A percentile compares a stretch with the other conserved stretches of the same genome.
Evolutionary conservation across 2,888 invertebrate species (phyloP).

Genomic region (Boloria selene): DNA sequence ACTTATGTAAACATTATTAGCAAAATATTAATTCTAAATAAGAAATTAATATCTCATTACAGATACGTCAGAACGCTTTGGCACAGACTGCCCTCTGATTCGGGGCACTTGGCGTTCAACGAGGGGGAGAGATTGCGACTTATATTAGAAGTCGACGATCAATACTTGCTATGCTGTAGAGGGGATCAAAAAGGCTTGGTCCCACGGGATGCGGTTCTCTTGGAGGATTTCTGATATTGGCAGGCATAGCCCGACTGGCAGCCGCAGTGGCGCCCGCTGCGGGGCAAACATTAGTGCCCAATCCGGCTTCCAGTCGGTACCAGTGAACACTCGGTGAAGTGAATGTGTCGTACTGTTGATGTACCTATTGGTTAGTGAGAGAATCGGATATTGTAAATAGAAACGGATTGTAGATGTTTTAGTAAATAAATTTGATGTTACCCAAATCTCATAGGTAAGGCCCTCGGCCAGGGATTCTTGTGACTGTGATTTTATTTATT

Average conservation of each 20-base stretch:
- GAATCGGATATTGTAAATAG: conserved; percentile 22
- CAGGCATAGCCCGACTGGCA: conserved; percentile 72
- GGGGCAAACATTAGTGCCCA: conserved; percentile 36
- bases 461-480: conserved; percentile 41
- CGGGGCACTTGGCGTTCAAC: conserved; percentile 89
- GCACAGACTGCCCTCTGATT: conserved; percentile 89
- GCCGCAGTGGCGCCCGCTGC: conserved; percentile 72
- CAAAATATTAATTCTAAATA: background rate
- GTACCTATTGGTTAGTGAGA: conserved; percentile 10
- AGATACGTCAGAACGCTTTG: conserved; percentile 88
- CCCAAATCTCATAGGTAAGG: conserved; percentile 42
- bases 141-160: conserved; percentile 88
- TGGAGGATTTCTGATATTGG: conserved; percentile 79
- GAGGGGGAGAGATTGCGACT: conserved; percentile 88
- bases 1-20: background rate
- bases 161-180: conserved; percentile 88
- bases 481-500: conserved; percentile 33
- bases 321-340: conserved; percentile 18
- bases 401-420: conserved; percentile 11
- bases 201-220: conserved; percentile 86
- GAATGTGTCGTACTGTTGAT: conserved; percentile 8
- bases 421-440: conserved; percentile 46
- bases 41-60: conserved; percentile 24
- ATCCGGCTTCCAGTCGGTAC: conserved; percentile 12
- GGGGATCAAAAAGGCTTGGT: conserved; percentile 90